Percentiles rank a stretch among this genome's conserved stretches.
Evolutionary conservation across 2,888 invertebrate species (phyloP).

Genomic region (Elysia crispata): DNA sequence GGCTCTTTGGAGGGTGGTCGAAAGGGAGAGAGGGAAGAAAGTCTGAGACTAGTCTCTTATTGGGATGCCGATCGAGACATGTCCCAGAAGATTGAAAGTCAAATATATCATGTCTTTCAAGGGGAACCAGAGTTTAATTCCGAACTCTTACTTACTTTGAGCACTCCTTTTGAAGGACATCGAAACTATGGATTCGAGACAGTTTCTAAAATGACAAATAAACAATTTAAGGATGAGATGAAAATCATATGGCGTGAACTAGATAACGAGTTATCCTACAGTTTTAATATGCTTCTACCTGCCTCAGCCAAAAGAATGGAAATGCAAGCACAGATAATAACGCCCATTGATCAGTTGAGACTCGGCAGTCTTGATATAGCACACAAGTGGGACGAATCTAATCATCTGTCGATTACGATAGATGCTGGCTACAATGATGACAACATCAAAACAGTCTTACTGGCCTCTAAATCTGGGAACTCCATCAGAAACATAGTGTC

Average conservation of each 20-base stretch:
- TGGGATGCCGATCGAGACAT: conserved; percentile 67
- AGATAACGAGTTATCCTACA: conserved; percentile 43
- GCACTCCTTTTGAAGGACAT: conserved; percentile 43
- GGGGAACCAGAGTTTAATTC: not conserved
- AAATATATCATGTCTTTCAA: conserved; percentile 22
- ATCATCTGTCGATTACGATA: conserved; percentile 29
- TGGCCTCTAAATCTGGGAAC: conserved; percentile 43
- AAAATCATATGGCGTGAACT: conserved; percentile 28
- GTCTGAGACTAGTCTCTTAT: conserved; percentile 29
- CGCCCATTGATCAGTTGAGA: conserved; percentile 23
- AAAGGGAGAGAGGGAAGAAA: conserved; percentile 27
- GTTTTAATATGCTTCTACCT: conserved; percentile 18
- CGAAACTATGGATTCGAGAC: conserved; percentile 30
- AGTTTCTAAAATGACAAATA: not conserved
- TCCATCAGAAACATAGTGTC: conserved; percentile 27
- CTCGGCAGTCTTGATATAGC: conserved; percentile 19
- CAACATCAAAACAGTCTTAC: conserved; percentile 24
- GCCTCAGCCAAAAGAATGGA: conserved; percentile 37
- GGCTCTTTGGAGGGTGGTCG: conserved; percentile 44
- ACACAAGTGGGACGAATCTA: conserved; percentile 47
- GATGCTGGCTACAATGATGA: conserved; percentile 43
- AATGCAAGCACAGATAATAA: conserved; percentile 30
- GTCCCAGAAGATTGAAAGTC: conserved; percentile 57
- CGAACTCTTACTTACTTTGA: conserved; percentile 1
- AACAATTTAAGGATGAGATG: conserved; percentile 36